Evolutionary conservation across 2,113 vertebrate species (phyloP), one percentile per base, ranked within the genome.

Genomic region (Cyanocitta stelleri): DNA sequence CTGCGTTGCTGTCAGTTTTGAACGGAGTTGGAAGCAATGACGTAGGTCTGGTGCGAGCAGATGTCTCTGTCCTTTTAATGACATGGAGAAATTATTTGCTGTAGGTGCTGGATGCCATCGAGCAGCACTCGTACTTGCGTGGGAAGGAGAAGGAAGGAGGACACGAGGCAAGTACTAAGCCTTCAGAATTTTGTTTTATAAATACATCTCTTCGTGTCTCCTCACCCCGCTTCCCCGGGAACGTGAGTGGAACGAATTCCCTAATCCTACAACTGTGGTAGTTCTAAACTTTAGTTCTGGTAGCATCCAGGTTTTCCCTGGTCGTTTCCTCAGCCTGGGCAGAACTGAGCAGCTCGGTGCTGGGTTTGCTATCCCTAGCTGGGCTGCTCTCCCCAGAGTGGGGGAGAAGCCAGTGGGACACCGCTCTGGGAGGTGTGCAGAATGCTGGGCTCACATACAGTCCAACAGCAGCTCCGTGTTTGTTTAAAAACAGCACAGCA

Each of bases 21-120:
- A 62, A 29, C 56, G 9, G 85, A 86, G 72, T 66, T 84, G 71
- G 48, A 32, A 55, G 73, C 17, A 10, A 7, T 74, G 56, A 29
- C 14, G 12, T 52, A 32, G 89, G 23, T 64, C 51, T 83, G 48
- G 19, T 43, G 33, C 16, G 32, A 61, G 58, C 52, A 94, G 92
- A 93, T 89, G 67, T 80, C 5, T 58, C 79, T 76, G 72, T 80
- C 44, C 89, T 66, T 61, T 62, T 89, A 74, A 68, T 86, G 95
- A 89, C 79, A 84, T 4, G 7, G 27, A 54, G 54, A 59, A 71
- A 77, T 79, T 58, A 32, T 88, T 93, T 71, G 26, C 89, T 93
- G 85, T 80, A 87, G 92, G 89, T 94, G 94, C 87, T 95, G 92
- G 58, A 87, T 95, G 80, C 73, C 86, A 87, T 64, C 89, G 79